Evolutionary conservation across 2,797 vertebrate species (phyloP).

Genomic region (Arrhamphus sclerolepis): DNA sequence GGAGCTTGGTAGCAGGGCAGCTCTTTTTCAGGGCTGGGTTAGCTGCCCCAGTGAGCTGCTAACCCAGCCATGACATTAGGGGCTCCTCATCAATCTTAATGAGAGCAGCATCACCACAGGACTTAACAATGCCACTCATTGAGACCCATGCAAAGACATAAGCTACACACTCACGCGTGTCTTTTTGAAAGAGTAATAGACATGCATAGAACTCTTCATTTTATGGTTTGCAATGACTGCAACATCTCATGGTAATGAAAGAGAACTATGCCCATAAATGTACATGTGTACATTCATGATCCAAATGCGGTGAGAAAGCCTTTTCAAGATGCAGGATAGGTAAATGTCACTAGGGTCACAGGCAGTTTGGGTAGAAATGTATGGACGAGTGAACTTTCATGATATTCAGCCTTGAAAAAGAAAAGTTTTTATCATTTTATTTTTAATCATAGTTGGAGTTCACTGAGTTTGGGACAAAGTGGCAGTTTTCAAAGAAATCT

Average conservation of each 20-base stretch:
- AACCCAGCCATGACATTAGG: constrained; percentile 77
- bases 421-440: too few species aligned
- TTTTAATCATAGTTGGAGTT: too few species aligned
- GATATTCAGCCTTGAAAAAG: too few species aligned
- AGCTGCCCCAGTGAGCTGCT: constrained; percentile 67
- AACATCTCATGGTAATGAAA: too few species aligned
- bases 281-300: too few species aligned
- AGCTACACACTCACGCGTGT: constrained; percentile 27
- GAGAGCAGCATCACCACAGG: constrained; percentile 64
- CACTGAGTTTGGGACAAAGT: neutral
- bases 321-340: too few species aligned
- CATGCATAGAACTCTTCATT: neutral
- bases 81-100: constrained; percentile 81
- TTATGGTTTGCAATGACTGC: too few species aligned
- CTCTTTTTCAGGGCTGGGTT: constrained; percentile 47
- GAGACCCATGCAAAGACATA: constrained; percentile 24
- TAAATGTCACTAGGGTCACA: too few species aligned
- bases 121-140: constrained; percentile 69
- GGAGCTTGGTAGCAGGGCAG: constrained; percentile 51
- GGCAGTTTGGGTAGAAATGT: too few species aligned
- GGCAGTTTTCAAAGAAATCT: neutral
- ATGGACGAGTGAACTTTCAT: too few species aligned
- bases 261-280: too few species aligned
- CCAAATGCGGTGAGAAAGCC: too few species aligned
- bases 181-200: constrained; percentile 13